Evolutionary conservation across 2,113 vertebrate genomes (phyloP).

Genomic region (Cavia aperea): DNA sequence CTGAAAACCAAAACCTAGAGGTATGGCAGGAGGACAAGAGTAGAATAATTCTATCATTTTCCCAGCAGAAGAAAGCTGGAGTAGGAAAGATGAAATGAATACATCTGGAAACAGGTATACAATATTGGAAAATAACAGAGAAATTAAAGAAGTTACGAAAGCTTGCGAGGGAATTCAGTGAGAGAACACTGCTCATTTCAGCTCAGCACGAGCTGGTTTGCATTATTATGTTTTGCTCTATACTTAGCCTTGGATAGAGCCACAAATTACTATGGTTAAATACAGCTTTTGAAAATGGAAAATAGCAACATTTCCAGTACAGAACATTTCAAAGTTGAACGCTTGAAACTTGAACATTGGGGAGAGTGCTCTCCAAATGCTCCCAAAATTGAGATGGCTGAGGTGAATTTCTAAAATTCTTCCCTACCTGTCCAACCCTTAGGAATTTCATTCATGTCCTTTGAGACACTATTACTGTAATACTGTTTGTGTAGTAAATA

Average conservation of each 20-base stretch:
- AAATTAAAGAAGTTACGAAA: conserved; percentile 60
- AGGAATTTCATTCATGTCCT: conserved; percentile 1
- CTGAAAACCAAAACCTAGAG: background rate
- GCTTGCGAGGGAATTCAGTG: background rate
- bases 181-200: conserved; percentile 46
- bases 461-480: background rate
- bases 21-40: background rate
- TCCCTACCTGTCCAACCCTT: background rate
- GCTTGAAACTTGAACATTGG: background rate
- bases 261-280: conserved; percentile 21
- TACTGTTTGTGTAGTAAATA: conserved; percentile 1
- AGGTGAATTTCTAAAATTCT: background rate
- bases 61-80: conserved; percentile 41
- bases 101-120: conserved; percentile 50
- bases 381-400: background rate
- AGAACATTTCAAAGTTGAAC: background rate
- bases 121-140: conserved; percentile 56
- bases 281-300: conserved; percentile 42
- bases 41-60: conserved; percentile 44
- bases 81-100: conserved; percentile 52
- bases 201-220: conserved; percentile 33
- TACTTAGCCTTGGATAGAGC: conserved; percentile 59
- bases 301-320: conserved; percentile 35
- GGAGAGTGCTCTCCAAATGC: background rate
- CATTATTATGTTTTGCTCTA: conserved; percentile 55